Evolutionary conservation across 2,888 invertebrate genomes (phyloP).

Genomic region (Lycophotia porphyrea): DNA sequence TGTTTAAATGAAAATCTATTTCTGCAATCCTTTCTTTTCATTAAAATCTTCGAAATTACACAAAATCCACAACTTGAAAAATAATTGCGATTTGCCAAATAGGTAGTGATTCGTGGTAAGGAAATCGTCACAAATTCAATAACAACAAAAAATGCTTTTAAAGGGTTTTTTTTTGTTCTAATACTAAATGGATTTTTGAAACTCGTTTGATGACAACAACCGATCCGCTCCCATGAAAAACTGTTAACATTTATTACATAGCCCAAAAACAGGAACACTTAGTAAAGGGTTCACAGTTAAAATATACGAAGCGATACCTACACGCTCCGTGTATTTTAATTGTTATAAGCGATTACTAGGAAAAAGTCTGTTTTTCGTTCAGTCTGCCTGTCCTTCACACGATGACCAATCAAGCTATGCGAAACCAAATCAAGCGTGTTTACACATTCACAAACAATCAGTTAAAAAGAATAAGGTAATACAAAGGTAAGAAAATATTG

Average conservation of each 20-base stretch:
- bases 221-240: neutral
- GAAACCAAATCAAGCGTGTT: neutral
- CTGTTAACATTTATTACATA: neutral
- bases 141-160: neutral
- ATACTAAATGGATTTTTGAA: conserved; percentile 3
- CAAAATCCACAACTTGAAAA: too few species aligned
- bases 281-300: neutral
- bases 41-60: too few species aligned
- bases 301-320: neutral
- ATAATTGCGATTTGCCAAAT: too few species aligned
- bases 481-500: too few species aligned
- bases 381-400: neutral
- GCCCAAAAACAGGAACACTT: neutral
- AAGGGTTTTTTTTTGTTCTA: neutral
- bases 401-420: too few species aligned
- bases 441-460: too few species aligned
- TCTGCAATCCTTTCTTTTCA: neutral
- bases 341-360: neutral
- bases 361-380: neutral
- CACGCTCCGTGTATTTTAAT: neutral
- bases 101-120: neutral
- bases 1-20: neutral
- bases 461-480: too few species aligned
- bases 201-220: neutral
- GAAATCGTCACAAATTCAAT: neutral